These are phyloP conservation scores for Yponomeuta sedellus DNA, from an alignment of 2,888 invertebrate genomes.

Conservation along the genomic window DNA sequence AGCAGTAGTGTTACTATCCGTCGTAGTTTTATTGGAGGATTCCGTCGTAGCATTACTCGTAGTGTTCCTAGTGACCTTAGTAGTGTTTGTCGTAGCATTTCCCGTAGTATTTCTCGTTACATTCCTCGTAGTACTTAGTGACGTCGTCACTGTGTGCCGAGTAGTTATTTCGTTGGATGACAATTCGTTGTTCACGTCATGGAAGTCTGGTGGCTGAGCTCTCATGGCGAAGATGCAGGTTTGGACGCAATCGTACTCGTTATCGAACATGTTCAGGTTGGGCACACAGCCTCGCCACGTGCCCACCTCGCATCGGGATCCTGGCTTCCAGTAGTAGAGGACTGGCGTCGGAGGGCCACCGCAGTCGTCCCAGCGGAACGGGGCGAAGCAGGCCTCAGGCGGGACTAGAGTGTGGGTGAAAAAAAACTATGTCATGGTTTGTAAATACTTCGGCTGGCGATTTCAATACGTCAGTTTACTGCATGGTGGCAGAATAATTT, in stretches of 20 bases:
- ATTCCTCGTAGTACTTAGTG: too few relatives aligned
- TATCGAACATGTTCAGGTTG: conserved; percentile 57
- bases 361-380: conserved; percentile 58
- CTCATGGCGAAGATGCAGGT: conserved; percentile 51
- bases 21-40: too few relatives aligned
- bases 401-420: conserved; percentile 36
- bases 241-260: conserved; percentile 57
- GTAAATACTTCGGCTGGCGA: too few relatives aligned
- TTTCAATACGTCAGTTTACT: too few relatives aligned
- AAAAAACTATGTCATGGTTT: not conserved
- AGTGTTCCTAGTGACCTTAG: too few relatives aligned
- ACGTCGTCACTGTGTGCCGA: too few relatives aligned
- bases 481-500: too few relatives aligned
- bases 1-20: too few relatives aligned
- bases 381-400: conserved; percentile 46
- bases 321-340: conserved; percentile 59
- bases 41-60: too few relatives aligned
- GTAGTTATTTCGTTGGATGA: too few relatives aligned
- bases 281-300: conserved; percentile 62
- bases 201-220: conserved; percentile 15
- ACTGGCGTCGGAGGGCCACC: conserved; percentile 45
- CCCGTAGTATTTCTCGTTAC: too few relatives aligned
- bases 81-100: too few relatives aligned
- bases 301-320: conserved; percentile 62
- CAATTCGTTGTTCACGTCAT: not conserved